Conservation (phyloP, 2,797 vertebrate genomes). For the Sarcoramphus papa region DNA sequence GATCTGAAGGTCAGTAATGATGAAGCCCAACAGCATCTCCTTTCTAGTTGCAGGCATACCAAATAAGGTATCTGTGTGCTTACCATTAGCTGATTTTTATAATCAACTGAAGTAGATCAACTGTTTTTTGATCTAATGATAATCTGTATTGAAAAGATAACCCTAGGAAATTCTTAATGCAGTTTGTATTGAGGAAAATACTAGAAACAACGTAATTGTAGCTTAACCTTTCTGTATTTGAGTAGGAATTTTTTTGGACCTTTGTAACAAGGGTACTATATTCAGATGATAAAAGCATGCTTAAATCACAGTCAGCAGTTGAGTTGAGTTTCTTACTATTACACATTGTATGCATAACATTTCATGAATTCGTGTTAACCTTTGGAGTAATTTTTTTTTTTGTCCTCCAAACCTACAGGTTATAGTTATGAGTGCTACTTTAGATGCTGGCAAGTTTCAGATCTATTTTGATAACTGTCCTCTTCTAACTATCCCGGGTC, state of each 20-base stretch:
- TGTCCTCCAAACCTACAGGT: constrained; percentile 74
- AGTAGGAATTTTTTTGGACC: background rate
- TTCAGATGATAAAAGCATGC: background rate
- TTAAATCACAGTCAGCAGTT: background rate
- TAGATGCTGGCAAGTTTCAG: constrained; percentile 97
- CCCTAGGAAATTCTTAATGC: background rate
- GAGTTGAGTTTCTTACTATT: background rate
- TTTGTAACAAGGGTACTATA: background rate
- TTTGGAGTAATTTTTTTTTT: background rate
- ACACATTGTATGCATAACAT: rapidly evolving
- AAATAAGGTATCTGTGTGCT: background rate
- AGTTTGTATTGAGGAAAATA: background rate
- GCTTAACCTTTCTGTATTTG: background rate
- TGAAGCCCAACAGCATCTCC: background rate
- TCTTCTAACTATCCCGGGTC: constrained; percentile 92
- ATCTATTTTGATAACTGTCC: constrained; percentile 96
- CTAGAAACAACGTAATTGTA: background rate
- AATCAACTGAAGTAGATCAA: background rate
- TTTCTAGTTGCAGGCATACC: background rate
- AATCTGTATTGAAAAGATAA: background rate
- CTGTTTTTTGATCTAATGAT: background rate
- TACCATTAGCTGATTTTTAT: background rate
- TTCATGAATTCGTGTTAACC: background rate
- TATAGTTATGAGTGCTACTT: constrained; percentile 96
- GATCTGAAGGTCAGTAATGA: constrained; percentile 87